Evolutionary conservation across 2,888 invertebrate genomes (phyloP), one percentile per base, ranked within the genome.

Genomic region (Pasiphila rectangulata): DNA sequence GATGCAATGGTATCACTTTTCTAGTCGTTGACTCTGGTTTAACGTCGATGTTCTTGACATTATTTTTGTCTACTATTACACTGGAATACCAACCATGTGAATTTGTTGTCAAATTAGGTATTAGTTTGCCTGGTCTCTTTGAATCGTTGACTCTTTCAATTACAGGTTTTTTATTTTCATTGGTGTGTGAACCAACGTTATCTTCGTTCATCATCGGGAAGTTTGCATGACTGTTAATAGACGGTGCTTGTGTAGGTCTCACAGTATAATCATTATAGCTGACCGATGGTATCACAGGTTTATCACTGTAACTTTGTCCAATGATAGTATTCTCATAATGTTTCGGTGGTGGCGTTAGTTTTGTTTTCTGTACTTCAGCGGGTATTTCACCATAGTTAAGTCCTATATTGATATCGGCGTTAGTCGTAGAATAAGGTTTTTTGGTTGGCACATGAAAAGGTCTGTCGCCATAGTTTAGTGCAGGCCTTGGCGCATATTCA

Each of bases 1-100:
- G 78, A 25, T 70, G 65, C 5, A 87, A 58, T 2, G 89, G 89
- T 62, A 89, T 89, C 0, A 78, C 72, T 59, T 82, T 83, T 50
- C 82, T 74, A 4, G 88, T 88, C 1, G 86, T 82, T 4, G 65
- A 69, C 62, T 89, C 88, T 10, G 82, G 54, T 51, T 81, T 79
- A 17, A 83, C 72, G 20, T 79, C 51, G 25, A 56, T 59, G 27
- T 59, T 79, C 54, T 75, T 80, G 4, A 86, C 68, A 43, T 77
- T 77, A 44, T 77, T 76, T 56, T 82, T 80, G 56, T 80, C 77
- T 2, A 71, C 30, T 2, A 76, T 54, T 4, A 78, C 63, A 55
- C 81, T 84, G 1, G 87, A 83, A 61, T 86, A 86, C 88, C 88
- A 88, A 16, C 88, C 86, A 57, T 88, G 88, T 10, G 88, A 87